Evolutionary conservation across 2,888 invertebrate species (phyloP).

Genomic region (Xestia sexstrigata): DNA sequence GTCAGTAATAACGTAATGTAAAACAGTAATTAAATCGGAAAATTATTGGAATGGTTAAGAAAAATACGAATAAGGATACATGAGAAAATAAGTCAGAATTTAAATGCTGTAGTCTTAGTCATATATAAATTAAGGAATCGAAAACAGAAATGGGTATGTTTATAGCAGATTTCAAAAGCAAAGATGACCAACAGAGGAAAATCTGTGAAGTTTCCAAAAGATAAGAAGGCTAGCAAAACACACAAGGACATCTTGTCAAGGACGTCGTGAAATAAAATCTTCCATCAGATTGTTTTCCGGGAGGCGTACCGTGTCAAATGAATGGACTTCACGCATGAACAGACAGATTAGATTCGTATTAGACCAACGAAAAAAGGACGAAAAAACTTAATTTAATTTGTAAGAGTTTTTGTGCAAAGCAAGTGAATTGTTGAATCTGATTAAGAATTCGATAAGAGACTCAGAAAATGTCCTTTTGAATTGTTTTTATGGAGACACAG

Average conservation of each 20-base stretch:
- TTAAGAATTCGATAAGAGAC: constrained; percentile 41
- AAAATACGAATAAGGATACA: background rate
- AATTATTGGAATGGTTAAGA: background rate
- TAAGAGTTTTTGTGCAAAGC: constrained; percentile 43
- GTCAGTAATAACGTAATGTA: background rate
- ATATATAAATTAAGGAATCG: background rate
- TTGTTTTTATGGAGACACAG: background rate
- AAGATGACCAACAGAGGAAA: background rate
- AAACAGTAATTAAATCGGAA: background rate
- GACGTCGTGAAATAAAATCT: constrained; percentile 50
- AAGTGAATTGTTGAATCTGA: constrained; percentile 38
- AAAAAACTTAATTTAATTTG: constrained; percentile 49
- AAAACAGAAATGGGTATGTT: background rate
- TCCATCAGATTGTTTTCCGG: constrained; percentile 57
- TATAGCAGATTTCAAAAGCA: background rate
- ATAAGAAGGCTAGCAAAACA: constrained; percentile 1
- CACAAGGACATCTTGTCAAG: constrained; percentile 41
- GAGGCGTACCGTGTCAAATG: constrained; percentile 61
- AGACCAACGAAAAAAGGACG: constrained; percentile 35
- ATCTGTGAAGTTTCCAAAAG: background rate
- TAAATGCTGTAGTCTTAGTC: background rate
- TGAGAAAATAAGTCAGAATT: background rate
- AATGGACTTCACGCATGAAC: constrained; percentile 63
- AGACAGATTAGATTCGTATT: constrained; percentile 57
- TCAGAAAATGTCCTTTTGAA: constrained; percentile 8